Percentiles rank a stretch among this genome's conserved stretches.
Conservation (phyloP, 2,888 invertebrate species). For the Orthosia cruda region DNA sequence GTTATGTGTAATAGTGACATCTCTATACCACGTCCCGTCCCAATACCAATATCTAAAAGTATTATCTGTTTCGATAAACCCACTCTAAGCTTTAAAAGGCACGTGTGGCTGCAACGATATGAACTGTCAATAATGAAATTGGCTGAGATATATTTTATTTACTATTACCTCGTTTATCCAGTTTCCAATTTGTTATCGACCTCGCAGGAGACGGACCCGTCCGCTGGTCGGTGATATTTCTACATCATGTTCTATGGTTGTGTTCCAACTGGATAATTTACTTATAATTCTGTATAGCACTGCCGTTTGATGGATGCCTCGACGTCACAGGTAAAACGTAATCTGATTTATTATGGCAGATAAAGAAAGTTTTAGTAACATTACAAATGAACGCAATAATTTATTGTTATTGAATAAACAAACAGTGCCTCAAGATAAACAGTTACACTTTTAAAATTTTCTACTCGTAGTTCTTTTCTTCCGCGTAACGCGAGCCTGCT, state of each 20-base stretch:
- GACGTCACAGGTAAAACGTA: constrained; percentile 40
- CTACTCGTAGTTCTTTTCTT: constrained; percentile 25
- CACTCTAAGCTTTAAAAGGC: constrained; percentile 48
- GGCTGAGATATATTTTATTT: constrained; percentile 80
- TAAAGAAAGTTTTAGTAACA: constrained; percentile 19
- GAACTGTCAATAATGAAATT: constrained; percentile 78
- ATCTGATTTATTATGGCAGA: constrained; percentile 39
- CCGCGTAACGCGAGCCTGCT: background rate
- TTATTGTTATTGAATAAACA: background rate
- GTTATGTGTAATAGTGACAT: constrained; percentile 17
- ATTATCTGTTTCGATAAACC: constrained; percentile 56
- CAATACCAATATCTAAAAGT: constrained; percentile 53
- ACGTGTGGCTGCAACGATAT: constrained; percentile 60
- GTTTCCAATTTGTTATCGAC: constrained; percentile 81
- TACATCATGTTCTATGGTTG: constrained; percentile 74
- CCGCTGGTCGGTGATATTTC: constrained; percentile 78
- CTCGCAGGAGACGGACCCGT: constrained; percentile 57
- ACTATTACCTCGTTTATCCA: constrained; percentile 78
- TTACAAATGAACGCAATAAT: constrained; percentile 21
- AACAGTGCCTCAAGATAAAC: constrained; percentile 21
- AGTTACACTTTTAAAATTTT: constrained; percentile 27
- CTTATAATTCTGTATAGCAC: constrained; percentile 54
- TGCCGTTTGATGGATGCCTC: constrained; percentile 55
- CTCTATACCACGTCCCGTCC: constrained; percentile 12
- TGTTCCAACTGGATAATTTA: too few species aligned